Evolutionary conservation across 2,888 invertebrate genomes (phyloP).

Genomic region (Gerris lacustris): DNA sequence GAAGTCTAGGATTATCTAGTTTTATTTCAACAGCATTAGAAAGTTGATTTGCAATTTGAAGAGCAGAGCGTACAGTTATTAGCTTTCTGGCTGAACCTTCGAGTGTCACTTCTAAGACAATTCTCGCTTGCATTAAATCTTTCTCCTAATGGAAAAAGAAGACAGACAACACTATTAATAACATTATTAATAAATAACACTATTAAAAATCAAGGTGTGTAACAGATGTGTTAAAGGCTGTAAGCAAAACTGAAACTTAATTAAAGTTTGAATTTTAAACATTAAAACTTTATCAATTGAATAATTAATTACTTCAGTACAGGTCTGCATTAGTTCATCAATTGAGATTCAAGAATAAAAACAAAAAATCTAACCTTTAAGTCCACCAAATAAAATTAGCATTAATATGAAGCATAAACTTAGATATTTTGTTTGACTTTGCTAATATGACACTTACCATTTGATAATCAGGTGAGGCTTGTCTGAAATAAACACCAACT

Average conservation of each 20-base stretch:
- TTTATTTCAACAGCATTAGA: constrained; percentile 59
- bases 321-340: too few relatives aligned
- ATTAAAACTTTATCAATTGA: too few relatives aligned
- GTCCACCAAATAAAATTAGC: too few relatives aligned
- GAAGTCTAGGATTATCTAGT: constrained; percentile 47
- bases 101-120: constrained; percentile 81
- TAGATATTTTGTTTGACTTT: too few relatives aligned
- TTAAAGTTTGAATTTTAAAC: too few relatives aligned
- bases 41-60: constrained; percentile 65
- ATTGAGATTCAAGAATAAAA: too few relatives aligned
- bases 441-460: background rate
- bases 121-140: constrained; percentile 48
- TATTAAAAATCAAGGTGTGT: background rate
- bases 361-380: too few relatives aligned
- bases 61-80: constrained; percentile 80
- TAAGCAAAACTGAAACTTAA: too few relatives aligned
- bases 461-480: constrained; percentile 40
- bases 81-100: constrained; percentile 91
- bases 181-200: background rate
- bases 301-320: too few relatives aligned
- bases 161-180: background rate
- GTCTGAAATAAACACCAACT: constrained; percentile 86
- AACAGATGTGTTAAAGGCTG: background rate
- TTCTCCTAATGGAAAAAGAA: constrained; percentile 22
- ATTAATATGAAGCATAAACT: too few relatives aligned